Evolutionary conservation across 2,888 invertebrate species (phyloP).

Genomic region (Zeuzera pyrina): DNA sequence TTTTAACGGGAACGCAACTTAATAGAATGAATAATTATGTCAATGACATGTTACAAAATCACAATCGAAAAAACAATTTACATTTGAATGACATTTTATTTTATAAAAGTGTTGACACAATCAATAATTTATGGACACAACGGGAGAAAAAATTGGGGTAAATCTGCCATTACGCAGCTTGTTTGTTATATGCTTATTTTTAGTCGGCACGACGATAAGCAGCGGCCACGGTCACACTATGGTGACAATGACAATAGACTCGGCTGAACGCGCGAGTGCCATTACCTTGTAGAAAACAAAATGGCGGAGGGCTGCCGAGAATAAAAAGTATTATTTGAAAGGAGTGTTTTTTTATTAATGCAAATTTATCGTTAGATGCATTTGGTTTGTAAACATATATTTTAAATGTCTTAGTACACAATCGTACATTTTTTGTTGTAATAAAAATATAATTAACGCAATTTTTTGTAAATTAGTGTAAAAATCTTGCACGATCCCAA

Average conservation of each 20-base stretch:
- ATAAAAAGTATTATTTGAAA: constrained; percentile 27
- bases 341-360: constrained; percentile 22
- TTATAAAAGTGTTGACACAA: constrained; percentile 9
- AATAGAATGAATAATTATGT: too few relatives aligned
- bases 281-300: constrained; percentile 14
- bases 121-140: constrained; percentile 3
- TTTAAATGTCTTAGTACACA: too few relatives aligned
- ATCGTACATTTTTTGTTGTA: too few relatives aligned
- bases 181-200: constrained; percentile 50
- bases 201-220: constrained; percentile 29
- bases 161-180: constrained; percentile 42
- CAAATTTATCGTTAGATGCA: too few relatives aligned
- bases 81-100: neutral
- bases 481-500: too few relatives aligned
- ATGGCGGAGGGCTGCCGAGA: constrained; percentile 19
- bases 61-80: too few relatives aligned
- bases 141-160: neutral
- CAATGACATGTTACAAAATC: too few relatives aligned
- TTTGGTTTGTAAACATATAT: too few relatives aligned
- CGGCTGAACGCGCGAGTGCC: constrained; percentile 11
- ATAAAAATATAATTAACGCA: too few relatives aligned
- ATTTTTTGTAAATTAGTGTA: too few relatives aligned
- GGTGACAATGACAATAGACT: constrained; percentile 17
- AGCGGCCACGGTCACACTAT: constrained; percentile 14
- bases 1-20: too few relatives aligned